These are phyloP conservation scores for Conops quadrifasciatus DNA, from an alignment of 2,888 invertebrate genomes.

Conservation along the genomic window DNA sequence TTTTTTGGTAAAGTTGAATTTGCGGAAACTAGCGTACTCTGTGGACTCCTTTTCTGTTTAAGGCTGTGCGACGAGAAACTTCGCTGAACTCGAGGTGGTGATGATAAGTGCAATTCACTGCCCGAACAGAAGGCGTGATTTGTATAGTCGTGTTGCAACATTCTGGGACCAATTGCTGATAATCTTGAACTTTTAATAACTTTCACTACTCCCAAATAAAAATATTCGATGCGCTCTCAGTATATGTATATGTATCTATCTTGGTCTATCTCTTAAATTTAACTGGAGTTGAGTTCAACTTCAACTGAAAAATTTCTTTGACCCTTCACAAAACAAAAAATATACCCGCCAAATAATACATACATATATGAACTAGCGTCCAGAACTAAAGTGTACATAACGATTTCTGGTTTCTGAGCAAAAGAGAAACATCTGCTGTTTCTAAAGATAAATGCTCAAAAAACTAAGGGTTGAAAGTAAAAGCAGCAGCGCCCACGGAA, in stretches of 20 bases:
- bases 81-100: constrained; percentile 63
- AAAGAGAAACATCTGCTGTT: constrained; percentile 59
- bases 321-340: constrained; percentile 40
- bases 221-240: not conserved
- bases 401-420: constrained; percentile 45
- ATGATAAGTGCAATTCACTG: constrained; percentile 72
- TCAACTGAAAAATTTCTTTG: constrained; percentile 46
- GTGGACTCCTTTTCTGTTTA: constrained; percentile 45
- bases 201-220: not conserved
- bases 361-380: constrained; percentile 30
- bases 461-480: constrained; percentile 52
- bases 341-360: constrained; percentile 47
- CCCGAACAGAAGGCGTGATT: constrained; percentile 83
- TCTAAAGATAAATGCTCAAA: constrained; percentile 6
- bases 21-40: constrained; percentile 37
- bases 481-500: constrained; percentile 17
- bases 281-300: constrained; percentile 47
- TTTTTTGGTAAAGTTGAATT: constrained; percentile 24
- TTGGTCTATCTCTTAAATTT: constrained; percentile 46
- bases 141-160: constrained; percentile 71
- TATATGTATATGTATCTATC: constrained; percentile 1
- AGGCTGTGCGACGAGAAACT: constrained; percentile 65
- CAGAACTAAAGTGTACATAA: constrained; percentile 24
- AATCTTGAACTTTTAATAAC: not conserved
- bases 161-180: constrained; percentile 37